Evolutionary conservation across 2,888 invertebrate genomes (phyloP).

Genomic region (Hypselothyrea guttata): DNA sequence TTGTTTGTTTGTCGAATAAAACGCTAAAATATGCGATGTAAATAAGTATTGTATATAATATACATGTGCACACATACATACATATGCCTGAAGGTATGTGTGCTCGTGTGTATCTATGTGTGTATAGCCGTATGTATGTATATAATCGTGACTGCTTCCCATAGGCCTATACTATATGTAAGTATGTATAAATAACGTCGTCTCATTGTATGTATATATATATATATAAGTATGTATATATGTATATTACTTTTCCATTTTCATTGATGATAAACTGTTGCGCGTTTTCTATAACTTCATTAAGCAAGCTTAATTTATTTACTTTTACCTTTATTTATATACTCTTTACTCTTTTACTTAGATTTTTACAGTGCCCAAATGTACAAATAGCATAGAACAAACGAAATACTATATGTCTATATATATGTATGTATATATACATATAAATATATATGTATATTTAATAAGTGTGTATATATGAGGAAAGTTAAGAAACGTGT

Average conservation of each 20-base stretch:
- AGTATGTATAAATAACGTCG: slow-evolving; percentile 58
- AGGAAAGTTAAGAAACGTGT: not conserved
- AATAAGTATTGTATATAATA: slow-evolving; percentile 65
- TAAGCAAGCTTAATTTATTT: slow-evolving; percentile 45
- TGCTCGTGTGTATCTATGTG: slow-evolving; percentile 27
- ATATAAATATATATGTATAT: slow-evolving; percentile 26
- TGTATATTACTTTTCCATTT: slow-evolving; percentile 37
- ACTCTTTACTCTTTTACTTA: slow-evolving; percentile 12
- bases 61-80: slow-evolving; percentile 31
- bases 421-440: slow-evolving; percentile 27
- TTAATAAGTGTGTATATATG: too few species aligned
- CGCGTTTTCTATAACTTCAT: slow-evolving; percentile 35
- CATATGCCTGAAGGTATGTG: slow-evolving; percentile 39
- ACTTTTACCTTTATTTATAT: slow-evolving; percentile 18
- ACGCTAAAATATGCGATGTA: slow-evolving; percentile 74
- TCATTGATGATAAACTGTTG: slow-evolving; percentile 28
- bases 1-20: slow-evolving; percentile 58
- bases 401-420: slow-evolving; percentile 31
- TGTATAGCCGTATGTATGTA: slow-evolving; percentile 61
- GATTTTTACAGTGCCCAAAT: slow-evolving; percentile 59
- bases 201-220: slow-evolving; percentile 46
- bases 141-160: slow-evolving; percentile 57
- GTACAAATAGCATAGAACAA: slow-evolving; percentile 46
- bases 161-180: slow-evolving; percentile 48
- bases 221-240: slow-evolving; percentile 26